phyloP scores from a whole-genome alignment of 2,888 invertebrate species.

The Brachypterus glaber region DNA sequence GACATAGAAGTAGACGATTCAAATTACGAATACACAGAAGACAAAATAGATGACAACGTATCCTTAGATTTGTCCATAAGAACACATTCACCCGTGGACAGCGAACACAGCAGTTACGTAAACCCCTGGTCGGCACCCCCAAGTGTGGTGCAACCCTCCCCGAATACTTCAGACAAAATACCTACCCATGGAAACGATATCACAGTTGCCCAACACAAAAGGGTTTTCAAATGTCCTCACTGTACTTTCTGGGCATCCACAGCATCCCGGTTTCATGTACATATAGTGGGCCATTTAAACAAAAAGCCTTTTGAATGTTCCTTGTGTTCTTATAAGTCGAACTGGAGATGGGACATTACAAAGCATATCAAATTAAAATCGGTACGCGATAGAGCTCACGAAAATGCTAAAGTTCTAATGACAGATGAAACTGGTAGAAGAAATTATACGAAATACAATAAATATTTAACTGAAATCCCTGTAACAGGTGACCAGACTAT shows the following conservation, averaged over 20 bases:
- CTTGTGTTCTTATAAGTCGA: slow-evolving; percentile 84
- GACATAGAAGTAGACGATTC: slow-evolving; percentile 35
- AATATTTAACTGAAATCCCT: slow-evolving; percentile 61
- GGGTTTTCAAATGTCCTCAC: slow-evolving; percentile 87
- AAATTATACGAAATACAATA: slow-evolving; percentile 88
- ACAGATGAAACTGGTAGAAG: slow-evolving; percentile 84
- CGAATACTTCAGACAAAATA: slow-evolving; percentile 45
- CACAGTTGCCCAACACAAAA: slow-evolving; percentile 57
- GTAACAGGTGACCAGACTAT: slow-evolving; percentile 33
- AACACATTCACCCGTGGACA: slow-evolving; percentile 37
- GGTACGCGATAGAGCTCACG: slow-evolving; percentile 72
- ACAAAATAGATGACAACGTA: slow-evolving; percentile 35
- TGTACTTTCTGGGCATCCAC: slow-evolving; percentile 90
- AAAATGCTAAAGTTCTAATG: slow-evolving; percentile 74
- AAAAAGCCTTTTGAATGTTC: slow-evolving; percentile 94
- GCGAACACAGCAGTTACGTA: slow-evolving; percentile 32
- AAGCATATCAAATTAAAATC: slow-evolving; percentile 90
- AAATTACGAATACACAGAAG: slow-evolving; percentile 37
- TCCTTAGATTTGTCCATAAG: slow-evolving; percentile 36
- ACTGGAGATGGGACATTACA: slow-evolving; percentile 95
- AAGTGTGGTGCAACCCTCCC: slow-evolving; percentile 17
- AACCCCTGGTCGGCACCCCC: slow-evolving; percentile 8
- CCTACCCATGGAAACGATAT: slow-evolving; percentile 48
- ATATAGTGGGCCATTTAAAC: slow-evolving; percentile 86
- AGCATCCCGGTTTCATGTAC: slow-evolving; percentile 86